Base-by-base conservation (phyloP, 2,797 vertebrate species). In the Enteromius trimaculatus region DNA sequence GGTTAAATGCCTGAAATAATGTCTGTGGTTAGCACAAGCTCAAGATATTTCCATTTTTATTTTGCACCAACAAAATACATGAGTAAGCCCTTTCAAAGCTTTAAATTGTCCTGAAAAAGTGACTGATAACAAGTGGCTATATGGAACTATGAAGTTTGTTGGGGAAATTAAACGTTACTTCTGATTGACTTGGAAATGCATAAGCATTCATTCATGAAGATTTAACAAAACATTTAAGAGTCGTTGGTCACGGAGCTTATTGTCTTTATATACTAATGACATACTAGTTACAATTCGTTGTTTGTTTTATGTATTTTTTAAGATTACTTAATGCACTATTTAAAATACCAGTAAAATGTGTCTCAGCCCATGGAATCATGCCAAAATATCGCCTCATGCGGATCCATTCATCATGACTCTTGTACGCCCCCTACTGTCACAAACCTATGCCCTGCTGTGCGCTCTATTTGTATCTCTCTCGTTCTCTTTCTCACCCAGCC, bases 401-500 rank as follows among this genome's bases (percentile, higher is more conserved):
- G n/a, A 64, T 65, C 10, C 17, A 10, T 77, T 47, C 19, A 55
- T 29, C 49, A 58, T 77, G 55, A 82, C 79, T 79, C 75, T 39
- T 44, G 60, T n/a, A 65, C 58, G 55, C 84, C 82, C 21, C 77
- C 87, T 88, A 37, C 79, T 82, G 84, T 26, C 37, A 0, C 19
- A 66, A 47, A 69, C 69, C 37, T 55, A 42, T 74, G 17, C 34
- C 47, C 68, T 75, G 4, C 7, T 51, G 16, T 42, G 31, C 19
- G 1, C 19, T 75, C 53, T 49, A 3, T 77, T 39, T 21, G 29
- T 64, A 17, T 17, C 84, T 80, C 49, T 83, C 37, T 58, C 49
- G 58, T 39, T 78, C 81, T 58, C 79, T 53, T 21, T 51, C 77
- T 4, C 70, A 72, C 49, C 62, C 34, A 81, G 82, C 86, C 84